Evolutionary conservation across 92 coral and sea anemone species (phyloP).

Genomic region (Pocillopora meandrina): DNA sequence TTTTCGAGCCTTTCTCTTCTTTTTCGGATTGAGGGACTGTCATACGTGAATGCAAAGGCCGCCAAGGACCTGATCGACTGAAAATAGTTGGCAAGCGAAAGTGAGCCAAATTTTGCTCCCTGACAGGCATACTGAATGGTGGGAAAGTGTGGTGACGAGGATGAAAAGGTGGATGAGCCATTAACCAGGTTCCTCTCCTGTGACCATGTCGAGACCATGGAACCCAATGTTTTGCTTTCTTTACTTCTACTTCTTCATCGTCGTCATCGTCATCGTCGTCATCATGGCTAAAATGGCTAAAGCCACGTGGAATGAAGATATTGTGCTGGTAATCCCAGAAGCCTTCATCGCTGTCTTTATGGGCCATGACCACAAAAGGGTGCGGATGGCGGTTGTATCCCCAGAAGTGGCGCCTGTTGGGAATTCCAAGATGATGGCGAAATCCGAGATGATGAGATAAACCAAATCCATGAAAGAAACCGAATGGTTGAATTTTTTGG

Average conservation of each 20-base stretch:
- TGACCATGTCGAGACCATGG: conserved; percentile 42
- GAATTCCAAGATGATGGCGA: neutral
- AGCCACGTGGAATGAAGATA: conserved; percentile 39
- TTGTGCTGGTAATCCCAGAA: conserved; percentile 51
- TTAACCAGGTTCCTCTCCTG: conserved; percentile 34
- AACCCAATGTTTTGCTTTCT: conserved; percentile 36
- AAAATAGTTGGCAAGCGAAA: conserved; percentile 42
- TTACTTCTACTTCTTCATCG: conserved; percentile 14
- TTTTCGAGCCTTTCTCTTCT: conserved; percentile 35
- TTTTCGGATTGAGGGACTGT: neutral
- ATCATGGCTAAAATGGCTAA: neutral
- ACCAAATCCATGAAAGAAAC: neutral
- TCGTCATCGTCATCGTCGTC: conserved; percentile 6
- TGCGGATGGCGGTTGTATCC: conserved; percentile 11
- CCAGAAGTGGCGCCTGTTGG: conserved; percentile 37
- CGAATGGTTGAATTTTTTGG: conserved; percentile 12
- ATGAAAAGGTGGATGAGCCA: conserved; percentile 23
- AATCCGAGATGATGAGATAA: conserved; percentile 12
- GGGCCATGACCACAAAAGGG: conserved; percentile 44
- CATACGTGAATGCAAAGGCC: neutral
- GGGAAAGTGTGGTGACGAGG: neutral
- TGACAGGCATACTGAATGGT: neutral
- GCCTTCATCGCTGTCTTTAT: conserved; percentile 39
- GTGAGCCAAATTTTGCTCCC: conserved; percentile 24
- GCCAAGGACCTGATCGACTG: conserved; percentile 42